Base-by-base conservation (phyloP, 2,113 vertebrate genomes). In the Myrmophylax atrothorax region DNA sequence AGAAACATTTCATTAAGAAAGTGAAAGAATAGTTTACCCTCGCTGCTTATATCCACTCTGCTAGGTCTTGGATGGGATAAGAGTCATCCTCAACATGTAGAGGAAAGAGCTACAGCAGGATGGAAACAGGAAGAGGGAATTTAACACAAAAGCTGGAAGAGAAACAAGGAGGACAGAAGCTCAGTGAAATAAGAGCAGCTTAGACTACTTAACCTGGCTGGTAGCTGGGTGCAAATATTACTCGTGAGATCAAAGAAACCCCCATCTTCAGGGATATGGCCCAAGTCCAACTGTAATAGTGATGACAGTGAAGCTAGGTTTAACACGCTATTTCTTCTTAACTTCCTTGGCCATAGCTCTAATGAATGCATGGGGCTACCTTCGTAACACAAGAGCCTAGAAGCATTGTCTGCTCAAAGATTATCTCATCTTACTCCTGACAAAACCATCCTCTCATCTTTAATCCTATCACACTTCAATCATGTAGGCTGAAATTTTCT, bases 401-500 rank as follows among this genome's bases (percentile, higher is more conserved):
- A 92, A 59, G 75, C 76, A 84, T 91, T 81, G 76, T 84, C 88
- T 95, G 79, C 50, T 84, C 35, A 80, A 59, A 56, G 83, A 90
- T 83, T 74, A 88, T 62, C 59, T 76, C 59, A 78, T 92, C 46
- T 62, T 77, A 42, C 38, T 92, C 75, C 75, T 94, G 58, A 88
- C 20, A 14, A 96, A 96, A 77, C 38, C 92, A 88, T 80, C 40
- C 86, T 69, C 85, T 90, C 83, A 52, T 93, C 76, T 93, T 94
- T 86, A 94, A 94, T 90, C 72, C 79, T 92, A 92, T 80, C 92
- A 95, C 85, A 84, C 75, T 95, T 96, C 88, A 95, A 77, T 93
- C 95, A 94, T 31, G 55, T 40, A 94, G 86, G 72, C 47, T 94
- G 72, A 90, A 94, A 81, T 77, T 63, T 90, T 90, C 83, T 84